Evolutionary conservation across 2,888 invertebrate genomes (phyloP).

Genomic region (Cynaeus angustus): DNA sequence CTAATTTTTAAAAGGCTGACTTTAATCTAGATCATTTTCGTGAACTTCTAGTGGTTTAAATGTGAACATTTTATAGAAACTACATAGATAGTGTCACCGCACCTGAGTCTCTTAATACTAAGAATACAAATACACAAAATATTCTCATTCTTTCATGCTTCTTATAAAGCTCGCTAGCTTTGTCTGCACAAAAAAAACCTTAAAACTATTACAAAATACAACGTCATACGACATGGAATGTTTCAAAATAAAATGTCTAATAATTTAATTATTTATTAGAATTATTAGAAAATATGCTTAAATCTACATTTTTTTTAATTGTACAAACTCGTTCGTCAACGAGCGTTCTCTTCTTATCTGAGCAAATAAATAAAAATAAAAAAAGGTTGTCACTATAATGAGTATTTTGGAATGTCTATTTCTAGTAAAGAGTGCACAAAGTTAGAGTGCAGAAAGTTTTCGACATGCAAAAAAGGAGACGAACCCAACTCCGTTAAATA

Average conservation of each 20-base stretch:
- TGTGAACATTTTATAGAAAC: conserved; percentile 3
- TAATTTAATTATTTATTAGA: not conserved
- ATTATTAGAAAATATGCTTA: not conserved
- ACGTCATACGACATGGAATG: not conserved
- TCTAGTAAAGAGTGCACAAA: not conserved
- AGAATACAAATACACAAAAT: not conserved
- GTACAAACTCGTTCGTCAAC: conserved; percentile 4
- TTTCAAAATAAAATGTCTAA: not conserved
- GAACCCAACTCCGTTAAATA: not conserved
- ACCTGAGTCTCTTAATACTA: conserved; percentile 16
- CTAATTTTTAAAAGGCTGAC: not conserved
- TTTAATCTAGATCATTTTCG: not conserved
- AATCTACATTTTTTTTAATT: conserved; percentile 1
- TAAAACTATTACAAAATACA: not conserved
- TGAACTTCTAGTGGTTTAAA: not conserved
- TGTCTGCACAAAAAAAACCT: not conserved
- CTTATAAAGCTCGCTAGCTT: not conserved
- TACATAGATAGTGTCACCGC: conserved; percentile 8
- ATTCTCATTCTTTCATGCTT: not conserved
- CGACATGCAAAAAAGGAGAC: not conserved
- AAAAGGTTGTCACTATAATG: conserved; percentile 26
- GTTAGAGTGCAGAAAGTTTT: conserved; percentile 9
- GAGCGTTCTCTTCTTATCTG: conserved; percentile 5
- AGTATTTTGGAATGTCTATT: conserved; percentile 13
- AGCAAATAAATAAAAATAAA: conserved; percentile 30